Percentiles rank a stretch among this genome's conserved stretches.
phyloP scores from a whole-genome alignment of 2,113 vertebrate genomes.

The Piaya cayana region DNA sequence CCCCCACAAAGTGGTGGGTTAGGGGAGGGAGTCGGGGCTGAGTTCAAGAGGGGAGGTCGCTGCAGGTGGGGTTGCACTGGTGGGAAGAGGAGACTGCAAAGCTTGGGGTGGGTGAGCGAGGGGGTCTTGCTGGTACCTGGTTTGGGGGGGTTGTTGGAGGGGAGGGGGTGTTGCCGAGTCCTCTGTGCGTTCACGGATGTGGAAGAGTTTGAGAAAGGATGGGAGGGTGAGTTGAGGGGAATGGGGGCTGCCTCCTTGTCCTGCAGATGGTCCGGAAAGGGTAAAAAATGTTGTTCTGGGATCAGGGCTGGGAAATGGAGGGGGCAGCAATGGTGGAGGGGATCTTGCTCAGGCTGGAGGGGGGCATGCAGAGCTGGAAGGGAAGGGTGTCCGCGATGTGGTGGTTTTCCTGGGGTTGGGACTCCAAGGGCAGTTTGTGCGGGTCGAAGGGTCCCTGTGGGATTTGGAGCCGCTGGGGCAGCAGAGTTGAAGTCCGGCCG shows the following conservation, averaged over 20 bases:
- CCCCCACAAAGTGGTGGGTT: background rate
- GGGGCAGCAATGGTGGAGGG: background rate
- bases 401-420: constrained; percentile 38
- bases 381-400: constrained; percentile 40
- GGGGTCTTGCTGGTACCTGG: background rate
- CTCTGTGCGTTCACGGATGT: accelerated
- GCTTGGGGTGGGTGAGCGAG: no score
- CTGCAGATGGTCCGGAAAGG: background rate
- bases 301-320: background rate
- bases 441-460: background rate
- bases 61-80: background rate
- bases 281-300: background rate
- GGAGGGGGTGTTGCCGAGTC: accelerated
- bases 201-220: background rate
- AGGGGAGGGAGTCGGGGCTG: background rate
- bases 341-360: background rate
- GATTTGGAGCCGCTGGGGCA: background rate
- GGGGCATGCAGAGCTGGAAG: background rate
- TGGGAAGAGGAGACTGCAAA: background rate
- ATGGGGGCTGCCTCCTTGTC: background rate
- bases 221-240: background rate
- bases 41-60: accelerated
- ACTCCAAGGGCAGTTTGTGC: background rate
- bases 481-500: background rate
- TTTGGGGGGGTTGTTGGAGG: background rate